phyloP scores from a whole-genome alignment of 2,113 vertebrate genomes.

The Prunella fulvescens region DNA sequence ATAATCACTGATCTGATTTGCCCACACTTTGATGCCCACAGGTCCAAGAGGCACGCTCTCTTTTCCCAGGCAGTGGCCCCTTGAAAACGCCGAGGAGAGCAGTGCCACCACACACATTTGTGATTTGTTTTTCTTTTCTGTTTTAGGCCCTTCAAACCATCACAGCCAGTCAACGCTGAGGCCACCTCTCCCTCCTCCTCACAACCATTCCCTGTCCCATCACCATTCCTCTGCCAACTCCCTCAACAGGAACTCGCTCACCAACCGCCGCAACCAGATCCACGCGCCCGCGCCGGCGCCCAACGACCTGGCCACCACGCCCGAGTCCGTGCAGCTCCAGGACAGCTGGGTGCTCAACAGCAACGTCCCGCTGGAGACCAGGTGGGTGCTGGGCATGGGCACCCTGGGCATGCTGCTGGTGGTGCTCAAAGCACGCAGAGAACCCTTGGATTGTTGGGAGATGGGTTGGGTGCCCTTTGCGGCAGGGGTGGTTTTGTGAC shows the following conservation, averaged over 20 bases:
- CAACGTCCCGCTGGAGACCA: constrained; percentile 95
- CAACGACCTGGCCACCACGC: constrained; percentile 93
- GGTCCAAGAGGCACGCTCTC: neutral
- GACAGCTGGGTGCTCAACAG: constrained; percentile 99
- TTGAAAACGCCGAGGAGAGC: neutral
- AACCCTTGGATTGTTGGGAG: accelerated
- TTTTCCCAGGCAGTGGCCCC: neutral
- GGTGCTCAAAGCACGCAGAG: neutral
- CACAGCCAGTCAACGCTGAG: constrained; percentile 94
- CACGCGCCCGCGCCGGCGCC: constrained; percentile 85
- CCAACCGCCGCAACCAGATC: constrained; percentile 90
- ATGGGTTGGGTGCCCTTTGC: neutral
- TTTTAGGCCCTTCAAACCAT: constrained; percentile 91
- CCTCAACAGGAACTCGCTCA: constrained; percentile 94
- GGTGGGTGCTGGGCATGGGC: constrained; percentile 57
- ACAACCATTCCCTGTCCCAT: constrained; percentile 94
- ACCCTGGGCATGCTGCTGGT: accelerated
- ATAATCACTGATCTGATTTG: neutral
- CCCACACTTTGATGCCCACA: neutral
- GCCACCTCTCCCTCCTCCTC: constrained; percentile 94
- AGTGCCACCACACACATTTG: neutral
- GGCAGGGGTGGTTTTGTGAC: neutral
- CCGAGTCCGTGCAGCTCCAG: constrained; percentile 97
- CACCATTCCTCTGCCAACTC: constrained; percentile 96
- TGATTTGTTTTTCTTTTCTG: constrained; percentile 24